Conservation (phyloP, 2,113 vertebrate genomes). For the Brachirus orientalis region DNA sequence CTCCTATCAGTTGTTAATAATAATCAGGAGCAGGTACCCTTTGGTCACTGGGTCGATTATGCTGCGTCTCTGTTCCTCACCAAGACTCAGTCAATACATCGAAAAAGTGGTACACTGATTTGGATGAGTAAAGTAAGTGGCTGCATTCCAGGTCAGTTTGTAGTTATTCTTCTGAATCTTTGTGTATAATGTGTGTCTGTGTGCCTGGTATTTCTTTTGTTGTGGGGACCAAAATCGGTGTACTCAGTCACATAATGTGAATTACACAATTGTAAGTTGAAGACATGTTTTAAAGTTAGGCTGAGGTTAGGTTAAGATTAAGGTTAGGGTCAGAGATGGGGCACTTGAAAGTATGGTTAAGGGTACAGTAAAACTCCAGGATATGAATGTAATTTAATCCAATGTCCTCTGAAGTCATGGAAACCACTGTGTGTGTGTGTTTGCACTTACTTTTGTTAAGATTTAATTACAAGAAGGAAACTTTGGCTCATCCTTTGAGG, state of each 20-base stretch:
- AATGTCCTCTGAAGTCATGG: too few species aligned
- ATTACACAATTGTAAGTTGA: too few species aligned
- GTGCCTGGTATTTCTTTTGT: too few species aligned
- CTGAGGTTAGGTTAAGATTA: too few species aligned
- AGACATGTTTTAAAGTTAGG: too few species aligned
- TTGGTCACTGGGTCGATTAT: slow-evolving; percentile 9
- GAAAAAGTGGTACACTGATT: slow-evolving; percentile 25
- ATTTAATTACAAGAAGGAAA: slow-evolving; percentile 2
- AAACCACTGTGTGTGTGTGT: not conserved
- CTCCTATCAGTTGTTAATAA: slow-evolving; percentile 7
- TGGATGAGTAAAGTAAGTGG: slow-evolving; percentile 1
- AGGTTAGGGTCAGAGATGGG: too few species aligned
- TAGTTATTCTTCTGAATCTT: not conserved
- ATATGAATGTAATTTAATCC: too few species aligned
- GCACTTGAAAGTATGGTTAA: too few species aligned
- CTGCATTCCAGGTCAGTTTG: slow-evolving; percentile 4
- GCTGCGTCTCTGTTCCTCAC: slow-evolving; percentile 1
- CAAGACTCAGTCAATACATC: not conserved
- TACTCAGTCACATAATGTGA: too few species aligned
- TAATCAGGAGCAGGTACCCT: slow-evolving; percentile 23
- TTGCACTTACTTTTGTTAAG: slow-evolving; percentile 6
- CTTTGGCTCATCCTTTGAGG: not conserved
- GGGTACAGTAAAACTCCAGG: too few species aligned
- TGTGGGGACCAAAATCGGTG: too few species aligned
- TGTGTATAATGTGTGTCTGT: too few species aligned